Evolutionary conservation across 2,113 vertebrate species (phyloP).

Genomic region (Phocoena phocoena): DNA sequence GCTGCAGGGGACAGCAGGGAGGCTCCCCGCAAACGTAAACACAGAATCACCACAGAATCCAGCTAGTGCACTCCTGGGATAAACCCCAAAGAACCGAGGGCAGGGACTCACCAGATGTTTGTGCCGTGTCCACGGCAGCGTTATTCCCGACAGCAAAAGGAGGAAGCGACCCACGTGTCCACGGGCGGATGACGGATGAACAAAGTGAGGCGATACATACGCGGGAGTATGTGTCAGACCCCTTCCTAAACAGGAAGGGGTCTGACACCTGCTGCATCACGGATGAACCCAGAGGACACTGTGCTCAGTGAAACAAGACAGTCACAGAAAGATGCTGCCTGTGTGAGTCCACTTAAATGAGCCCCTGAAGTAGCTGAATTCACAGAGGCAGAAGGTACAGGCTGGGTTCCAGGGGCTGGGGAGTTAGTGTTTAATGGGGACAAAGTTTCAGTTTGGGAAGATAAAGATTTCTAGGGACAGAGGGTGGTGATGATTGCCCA

Average conservation of each 20-base stretch:
- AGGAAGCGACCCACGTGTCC: background rate
- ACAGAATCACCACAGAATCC: background rate
- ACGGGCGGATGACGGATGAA: background rate
- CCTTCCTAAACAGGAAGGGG: background rate
- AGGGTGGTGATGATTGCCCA: background rate
- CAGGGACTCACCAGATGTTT: background rate
- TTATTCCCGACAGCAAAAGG: too few species aligned
- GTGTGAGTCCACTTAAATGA: accelerated
- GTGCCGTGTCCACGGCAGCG: background rate
- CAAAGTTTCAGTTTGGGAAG: background rate
- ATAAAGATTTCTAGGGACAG: background rate
- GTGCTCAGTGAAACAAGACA: background rate
- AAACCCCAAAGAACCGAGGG: background rate
- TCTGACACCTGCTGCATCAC: background rate
- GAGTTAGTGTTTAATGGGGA: background rate
- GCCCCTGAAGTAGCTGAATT: background rate
- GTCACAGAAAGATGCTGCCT: accelerated
- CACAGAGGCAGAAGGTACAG: background rate
- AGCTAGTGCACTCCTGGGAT: background rate
- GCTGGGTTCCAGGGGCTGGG: too few species aligned
- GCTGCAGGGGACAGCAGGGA: background rate
- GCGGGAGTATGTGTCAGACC: too few species aligned
- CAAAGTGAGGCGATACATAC: background rate
- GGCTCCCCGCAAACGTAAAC: background rate
- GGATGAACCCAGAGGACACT: accelerated